phyloP scores from a whole-genome alignment of 2,888 invertebrate genomes.

The Enchytraeus crypticus region DNA sequence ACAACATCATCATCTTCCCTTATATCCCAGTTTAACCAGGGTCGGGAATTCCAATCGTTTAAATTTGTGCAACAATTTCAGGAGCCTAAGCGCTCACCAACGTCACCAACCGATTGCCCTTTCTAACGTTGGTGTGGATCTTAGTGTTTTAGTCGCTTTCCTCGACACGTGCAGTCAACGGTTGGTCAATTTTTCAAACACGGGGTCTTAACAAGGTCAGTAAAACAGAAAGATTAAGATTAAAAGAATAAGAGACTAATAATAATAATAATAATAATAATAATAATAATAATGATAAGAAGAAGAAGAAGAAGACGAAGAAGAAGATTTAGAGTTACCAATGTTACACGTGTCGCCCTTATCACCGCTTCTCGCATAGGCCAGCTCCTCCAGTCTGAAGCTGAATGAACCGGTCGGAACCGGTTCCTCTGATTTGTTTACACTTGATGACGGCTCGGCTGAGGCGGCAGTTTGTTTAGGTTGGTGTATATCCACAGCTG shows the following conservation, averaged over 20 bases:
- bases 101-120: too few species aligned
- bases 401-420: conserved; percentile 30
- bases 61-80: not conserved
- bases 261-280: not conserved
- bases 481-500: too few species aligned
- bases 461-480: not conserved
- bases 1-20: not conserved
- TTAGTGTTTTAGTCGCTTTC: too few species aligned
- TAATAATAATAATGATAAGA: not conserved
- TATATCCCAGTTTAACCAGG: too few species aligned
- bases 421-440: not conserved
- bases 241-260: not conserved
- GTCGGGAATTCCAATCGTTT: too few species aligned
- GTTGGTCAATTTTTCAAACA: too few species aligned
- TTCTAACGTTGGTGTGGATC: too few species aligned
- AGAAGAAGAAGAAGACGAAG: not conserved
- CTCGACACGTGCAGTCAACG: too few species aligned
- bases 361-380: conserved; percentile 52
- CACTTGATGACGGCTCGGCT: too few species aligned
- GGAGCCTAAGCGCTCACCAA: too few species aligned
- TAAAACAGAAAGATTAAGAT: not conserved
- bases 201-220: too few species aligned
- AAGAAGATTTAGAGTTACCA: conserved; percentile 34
- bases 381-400: conserved; percentile 48
- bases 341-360: conserved; percentile 52